Evolutionary conservation across 2,888 invertebrate species (phyloP), one percentile per base, ranked within the genome.

Genomic region (Hypolimnas misippus): DNA sequence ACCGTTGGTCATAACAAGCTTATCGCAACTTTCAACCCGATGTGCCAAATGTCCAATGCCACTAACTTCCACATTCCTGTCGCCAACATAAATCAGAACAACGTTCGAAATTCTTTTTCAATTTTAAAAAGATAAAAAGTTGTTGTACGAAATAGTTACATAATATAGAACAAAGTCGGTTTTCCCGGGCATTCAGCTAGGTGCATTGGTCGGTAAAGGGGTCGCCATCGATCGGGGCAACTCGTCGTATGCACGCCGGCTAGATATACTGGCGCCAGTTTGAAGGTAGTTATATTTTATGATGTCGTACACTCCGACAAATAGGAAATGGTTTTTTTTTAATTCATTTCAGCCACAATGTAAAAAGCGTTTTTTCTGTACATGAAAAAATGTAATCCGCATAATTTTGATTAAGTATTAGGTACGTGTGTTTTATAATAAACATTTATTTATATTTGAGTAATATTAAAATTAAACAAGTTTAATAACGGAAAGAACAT

Each of bases 131-230:
- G 51, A 54, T 29, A 7, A 44, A 49, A 46, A 57, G n/a, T 54
- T 55, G 38, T 50, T 50, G 49, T 57, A 52, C 46, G 75, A 73
- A 76, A 78, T 76, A 73, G 75, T 80, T 80, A 79, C 76, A 76
- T 82, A 71, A 69, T 61, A 62, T 59, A 64, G 57, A 68, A 66
- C 56, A 63, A 60, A 65, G 64, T 59, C 65, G 67, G 78, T 79
- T 84, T 81, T 75, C 83, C 86, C 84, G 81, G 86, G 83, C 81
- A 77, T 81, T 77, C 75, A 74, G 81, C 82, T 81, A 81, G 86
- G 91, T 91, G 91, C 91, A 90, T 86, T 81, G 91, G 80, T 84
- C 91, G 83, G 80, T 82, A 90, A 91, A 83, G 86, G 82, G 91
- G 91, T 90, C 90, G 84, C 71, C 73, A 90, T 90, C 89, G 90